Evolutionary conservation across 2,113 vertebrate species (phyloP).

Genomic region (Brachionichthys hirsutus): DNA sequence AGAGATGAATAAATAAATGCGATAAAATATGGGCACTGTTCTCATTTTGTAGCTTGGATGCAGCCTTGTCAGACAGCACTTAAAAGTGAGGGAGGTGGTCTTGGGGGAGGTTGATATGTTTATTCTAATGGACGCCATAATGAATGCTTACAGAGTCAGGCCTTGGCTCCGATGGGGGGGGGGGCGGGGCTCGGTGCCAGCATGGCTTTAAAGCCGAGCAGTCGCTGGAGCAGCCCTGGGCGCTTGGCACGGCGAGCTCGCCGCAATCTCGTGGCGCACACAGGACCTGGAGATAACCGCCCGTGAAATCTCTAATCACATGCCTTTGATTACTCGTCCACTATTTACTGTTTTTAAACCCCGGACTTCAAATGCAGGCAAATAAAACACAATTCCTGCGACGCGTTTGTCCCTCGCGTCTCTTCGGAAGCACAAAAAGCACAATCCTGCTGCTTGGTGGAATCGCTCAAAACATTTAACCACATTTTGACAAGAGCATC

Average conservation of each 20-base stretch:
- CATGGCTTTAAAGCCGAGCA: constrained; percentile 75
- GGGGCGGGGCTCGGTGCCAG: constrained; percentile 71
- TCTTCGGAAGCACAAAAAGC: constrained; percentile 13
- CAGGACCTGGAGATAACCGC: constrained; percentile 77
- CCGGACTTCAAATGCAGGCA: constrained; percentile 63
- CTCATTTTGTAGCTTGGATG: constrained; percentile 71
- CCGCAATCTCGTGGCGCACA: constrained; percentile 73
- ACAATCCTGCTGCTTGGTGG: constrained; percentile 42
- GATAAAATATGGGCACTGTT: constrained; percentile 71
- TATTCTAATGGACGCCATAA: constrained; percentile 82
- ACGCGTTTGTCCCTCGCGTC: constrained; percentile 37
- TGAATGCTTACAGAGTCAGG: constrained; percentile 74
- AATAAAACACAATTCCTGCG: constrained; percentile 66
- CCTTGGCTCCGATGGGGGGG: constrained; percentile 69
- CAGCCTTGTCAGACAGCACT: constrained; percentile 73
- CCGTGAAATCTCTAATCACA: constrained; percentile 79
- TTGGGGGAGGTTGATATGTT: constrained; percentile 77
- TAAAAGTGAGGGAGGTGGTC: constrained; percentile 72
- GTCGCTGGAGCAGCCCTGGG: constrained; percentile 72
- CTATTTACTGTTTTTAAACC: constrained; percentile 76
- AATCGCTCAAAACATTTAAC: constrained; percentile 48
- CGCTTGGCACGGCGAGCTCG: constrained; percentile 70
- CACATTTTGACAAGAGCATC: constrained; percentile 40
- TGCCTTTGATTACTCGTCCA: constrained; percentile 76
- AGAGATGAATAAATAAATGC: constrained; percentile 80